These are phyloP conservation scores for Melanophora roralis DNA, from an alignment of 2,888 invertebrate genomes.

Conservation along the genomic window DNA sequence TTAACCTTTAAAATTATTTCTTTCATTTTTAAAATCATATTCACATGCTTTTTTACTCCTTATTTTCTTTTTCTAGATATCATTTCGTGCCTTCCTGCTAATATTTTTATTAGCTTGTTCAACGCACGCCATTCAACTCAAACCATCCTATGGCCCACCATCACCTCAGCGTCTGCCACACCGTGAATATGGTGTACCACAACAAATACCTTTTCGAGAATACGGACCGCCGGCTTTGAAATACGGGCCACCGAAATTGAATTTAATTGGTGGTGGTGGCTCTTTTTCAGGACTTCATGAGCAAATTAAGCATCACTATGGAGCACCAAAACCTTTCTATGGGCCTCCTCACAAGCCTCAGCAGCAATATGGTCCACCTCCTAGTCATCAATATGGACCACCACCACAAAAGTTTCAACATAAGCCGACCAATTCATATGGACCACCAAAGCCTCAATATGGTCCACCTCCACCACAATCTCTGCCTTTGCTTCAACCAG, in stretches of 20 bases:
- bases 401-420: slow-evolving; percentile 58
- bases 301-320: slow-evolving; percentile 75
- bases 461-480: slow-evolving; percentile 74
- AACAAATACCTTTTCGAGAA: slow-evolving; percentile 74
- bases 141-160: slow-evolving; percentile 76
- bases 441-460: slow-evolving; percentile 75
- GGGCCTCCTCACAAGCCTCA: slow-evolving; percentile 76
- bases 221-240: slow-evolving; percentile 75
- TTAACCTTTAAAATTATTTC: no score
- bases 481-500: slow-evolving; percentile 72
- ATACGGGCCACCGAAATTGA: slow-evolving; percentile 78
- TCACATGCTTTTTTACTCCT: no score
- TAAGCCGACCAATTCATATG: slow-evolving; percentile 72
- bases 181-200: slow-evolving; percentile 76
- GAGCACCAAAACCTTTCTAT: slow-evolving; percentile 76
- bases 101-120: slow-evolving; percentile 61
- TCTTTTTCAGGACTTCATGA: slow-evolving; percentile 69
- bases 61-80: slow-evolving; percentile 58
- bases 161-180: slow-evolving; percentile 79
- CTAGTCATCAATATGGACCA: slow-evolving; percentile 66
- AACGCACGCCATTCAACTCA: slow-evolving; percentile 69
- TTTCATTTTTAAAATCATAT: no score
- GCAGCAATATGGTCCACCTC: slow-evolving; percentile 68
- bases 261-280: slow-evolving; percentile 76
- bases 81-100: slow-evolving; percentile 67